These are phyloP conservation scores for Poecilia velifera DNA, from an alignment of 2,797 vertebrate species.

Conservation along the genomic window DNA sequence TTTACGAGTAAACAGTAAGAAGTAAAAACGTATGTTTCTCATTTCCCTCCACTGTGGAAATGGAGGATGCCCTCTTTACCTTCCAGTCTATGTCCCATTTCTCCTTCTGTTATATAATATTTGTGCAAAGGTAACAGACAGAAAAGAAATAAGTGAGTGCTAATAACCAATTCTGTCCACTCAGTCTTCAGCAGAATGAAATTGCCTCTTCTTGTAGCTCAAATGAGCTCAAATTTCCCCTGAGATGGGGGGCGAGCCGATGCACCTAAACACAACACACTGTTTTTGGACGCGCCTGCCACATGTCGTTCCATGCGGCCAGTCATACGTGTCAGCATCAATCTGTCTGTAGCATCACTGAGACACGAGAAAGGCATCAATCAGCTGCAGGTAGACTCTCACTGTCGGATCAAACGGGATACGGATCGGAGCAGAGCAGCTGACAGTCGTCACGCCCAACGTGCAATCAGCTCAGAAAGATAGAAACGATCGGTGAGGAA, in stretches of 20 bases:
- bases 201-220: constrained; percentile 5
- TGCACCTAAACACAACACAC: constrained; percentile 5
- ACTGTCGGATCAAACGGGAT: constrained; percentile 48
- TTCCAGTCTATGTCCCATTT: background rate
- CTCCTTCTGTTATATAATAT: constrained; percentile 5
- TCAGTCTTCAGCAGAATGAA: constrained; percentile 11
- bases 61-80: constrained; percentile 12
- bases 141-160: constrained; percentile 1
- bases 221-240: constrained; percentile 37
- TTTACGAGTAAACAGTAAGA: constrained; percentile 50
- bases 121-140: constrained; percentile 14
- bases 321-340: constrained; percentile 57
- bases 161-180: constrained; percentile 11
- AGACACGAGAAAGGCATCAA: constrained; percentile 28
- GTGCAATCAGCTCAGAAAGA: constrained; percentile 31
- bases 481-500: constrained; percentile 25
- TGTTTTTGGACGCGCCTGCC: constrained; percentile 43
- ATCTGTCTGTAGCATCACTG: constrained; percentile 47
- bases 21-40: constrained; percentile 51
- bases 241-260: constrained; percentile 10
- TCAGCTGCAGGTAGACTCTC: constrained; percentile 37
- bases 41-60: constrained; percentile 21
- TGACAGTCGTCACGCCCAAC: constrained; percentile 29
- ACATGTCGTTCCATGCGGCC: constrained; percentile 45
- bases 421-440: constrained; percentile 25